Evolutionary conservation across 2,888 invertebrate species (phyloP), one percentile per base, ranked within the genome.

Genomic region (Harmothoe impar): DNA sequence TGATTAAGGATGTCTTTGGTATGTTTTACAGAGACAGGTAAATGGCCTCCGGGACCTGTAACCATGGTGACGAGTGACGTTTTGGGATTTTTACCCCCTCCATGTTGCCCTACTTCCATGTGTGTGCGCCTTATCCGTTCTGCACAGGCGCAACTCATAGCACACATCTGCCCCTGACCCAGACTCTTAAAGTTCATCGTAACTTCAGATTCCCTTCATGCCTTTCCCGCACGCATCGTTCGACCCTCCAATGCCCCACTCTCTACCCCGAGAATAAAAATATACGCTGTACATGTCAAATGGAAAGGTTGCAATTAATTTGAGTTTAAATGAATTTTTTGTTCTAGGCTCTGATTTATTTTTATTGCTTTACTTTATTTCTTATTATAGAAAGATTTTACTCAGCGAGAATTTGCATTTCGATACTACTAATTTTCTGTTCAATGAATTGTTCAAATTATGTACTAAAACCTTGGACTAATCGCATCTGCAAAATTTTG

Each of bases 1-100:
- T 77, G 29, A 77, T 81, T 33, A 33, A 33, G 81, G 43, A 33
- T 35, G 33, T 81, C 52, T 86, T 54, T 86, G 43, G 20, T 84
- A 33, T 84, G 43, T 84, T 86, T n/a, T 86, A 86, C 86, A 86
- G 86, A 52, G 86, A 86, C 86, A 86, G 86, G 86, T 86, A 86
- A 52, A 54, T 54, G 86, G 33, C 56, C 20, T 23, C 25, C 72
- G 72, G 31, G 7, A 12, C 15, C 72, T 15, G 72, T 72, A 15
- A 15, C 72, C 72, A 72, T 72, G 72, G 72, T 72, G 72, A 72
- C 72, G 72, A 7, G 5, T 72, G 29, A 72, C 72, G 72, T 72
- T 29, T 15, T 72, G 72, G 72, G 72, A 72, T 72, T 0, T 72
- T 29, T 15, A 1, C 72, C 72, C 72, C 29, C 29, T 72, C 25